These are phyloP conservation scores for Garra rufa DNA, from an alignment of 2,113 vertebrate species.

Conservation along the genomic window DNA sequence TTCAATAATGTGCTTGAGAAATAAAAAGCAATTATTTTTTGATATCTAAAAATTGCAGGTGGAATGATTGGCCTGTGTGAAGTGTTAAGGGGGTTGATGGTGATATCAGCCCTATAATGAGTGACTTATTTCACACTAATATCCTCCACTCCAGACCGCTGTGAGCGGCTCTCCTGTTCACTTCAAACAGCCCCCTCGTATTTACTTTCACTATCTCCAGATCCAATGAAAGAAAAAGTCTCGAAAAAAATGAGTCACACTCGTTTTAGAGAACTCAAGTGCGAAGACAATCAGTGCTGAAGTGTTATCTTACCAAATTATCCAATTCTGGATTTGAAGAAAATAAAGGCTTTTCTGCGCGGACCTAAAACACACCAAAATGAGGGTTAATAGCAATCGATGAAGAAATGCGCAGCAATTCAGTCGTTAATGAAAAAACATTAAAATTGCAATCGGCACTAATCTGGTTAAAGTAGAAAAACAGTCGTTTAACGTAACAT, in stretches of 20 bases:
- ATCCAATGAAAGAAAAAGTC: conserved; percentile 36
- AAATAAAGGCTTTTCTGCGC: conserved; percentile 98
- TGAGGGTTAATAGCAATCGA: conserved; percentile 59
- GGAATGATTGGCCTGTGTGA: background rate
- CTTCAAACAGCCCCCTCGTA: conserved; percentile 60
- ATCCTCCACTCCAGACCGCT: conserved; percentile 67
- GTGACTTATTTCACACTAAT: conserved; percentile 72
- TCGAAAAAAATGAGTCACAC: background rate
- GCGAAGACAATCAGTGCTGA: conserved; percentile 49
- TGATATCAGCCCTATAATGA: conserved; percentile 65
- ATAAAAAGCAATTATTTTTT: background rate
- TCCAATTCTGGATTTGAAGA: conserved; percentile 99
- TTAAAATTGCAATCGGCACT: background rate
- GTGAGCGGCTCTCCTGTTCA: conserved; percentile 45
- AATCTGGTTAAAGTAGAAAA: background rate
- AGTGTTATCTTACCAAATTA: conserved; percentile 92
- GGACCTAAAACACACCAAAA: conserved; percentile 81
- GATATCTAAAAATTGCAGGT: background rate
- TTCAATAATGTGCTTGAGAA: background rate
- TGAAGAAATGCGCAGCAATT: background rate
- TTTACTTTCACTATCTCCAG: conserved; percentile 62
- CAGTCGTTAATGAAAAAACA: background rate
- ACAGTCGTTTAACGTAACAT: background rate
- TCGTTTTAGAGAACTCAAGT: conserved; percentile 19
- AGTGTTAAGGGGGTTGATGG: conserved; percentile 8